Conservation (phyloP, 2,113 vertebrate species). For the Paratilapia polleni region DNA sequence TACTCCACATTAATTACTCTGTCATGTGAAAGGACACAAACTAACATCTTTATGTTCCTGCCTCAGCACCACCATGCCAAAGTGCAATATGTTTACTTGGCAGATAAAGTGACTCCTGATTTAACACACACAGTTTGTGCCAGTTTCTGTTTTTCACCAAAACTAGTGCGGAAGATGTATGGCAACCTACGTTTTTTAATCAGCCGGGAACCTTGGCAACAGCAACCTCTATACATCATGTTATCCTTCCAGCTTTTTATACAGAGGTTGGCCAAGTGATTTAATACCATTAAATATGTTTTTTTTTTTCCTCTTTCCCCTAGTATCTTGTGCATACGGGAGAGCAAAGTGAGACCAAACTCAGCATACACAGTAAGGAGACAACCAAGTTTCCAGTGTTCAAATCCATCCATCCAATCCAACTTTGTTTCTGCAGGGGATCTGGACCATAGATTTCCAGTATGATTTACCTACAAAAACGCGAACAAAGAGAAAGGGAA, state of each 20-base stretch:
- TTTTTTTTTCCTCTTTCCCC: background rate
- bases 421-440: background rate
- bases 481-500: background rate
- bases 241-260: conserved; percentile 22
- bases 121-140: conserved; percentile 6
- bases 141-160: conserved; percentile 20
- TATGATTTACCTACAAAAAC: background rate
- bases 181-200: conserved; percentile 38
- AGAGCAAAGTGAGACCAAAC: background rate
- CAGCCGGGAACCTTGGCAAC: conserved; percentile 45
- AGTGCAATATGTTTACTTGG: conserved; percentile 6
- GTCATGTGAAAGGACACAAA: background rate
- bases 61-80: background rate
- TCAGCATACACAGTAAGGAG: background rate
- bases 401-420: background rate
- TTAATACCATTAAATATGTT: conserved; percentile 14
- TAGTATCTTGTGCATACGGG: background rate
- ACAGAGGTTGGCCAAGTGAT: conserved; percentile 48
- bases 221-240: conserved; percentile 16
- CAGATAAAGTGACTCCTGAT: background rate
- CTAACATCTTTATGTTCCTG: background rate
- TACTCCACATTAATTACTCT: background rate
- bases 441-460: background rate
- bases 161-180: conserved; percentile 16
- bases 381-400: background rate